A percentile compares a stretch with the other conserved stretches of the same genome.
phyloP scores from a whole-genome alignment of 2,888 invertebrate species.

The Stenodera caucasica region DNA sequence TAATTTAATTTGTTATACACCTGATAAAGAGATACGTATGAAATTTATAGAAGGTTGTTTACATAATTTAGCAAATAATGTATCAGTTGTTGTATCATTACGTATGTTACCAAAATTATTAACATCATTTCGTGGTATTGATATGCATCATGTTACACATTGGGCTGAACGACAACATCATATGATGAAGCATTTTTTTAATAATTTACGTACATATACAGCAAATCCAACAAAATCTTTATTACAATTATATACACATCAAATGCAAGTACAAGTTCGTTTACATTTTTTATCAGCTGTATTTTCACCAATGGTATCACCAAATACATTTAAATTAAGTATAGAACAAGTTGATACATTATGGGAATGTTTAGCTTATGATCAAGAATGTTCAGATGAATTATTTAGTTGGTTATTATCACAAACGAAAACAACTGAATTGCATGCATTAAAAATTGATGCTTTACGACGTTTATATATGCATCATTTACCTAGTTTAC shows the following conservation, averaged over 20 bases:
- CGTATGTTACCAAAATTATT: constrained; percentile 86
- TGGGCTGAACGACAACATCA: constrained; percentile 92
- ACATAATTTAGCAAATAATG: constrained; percentile 84
- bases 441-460: constrained; percentile 87
- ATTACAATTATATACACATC: constrained; percentile 67
- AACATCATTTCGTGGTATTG: constrained; percentile 83
- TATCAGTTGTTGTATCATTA: constrained; percentile 88
- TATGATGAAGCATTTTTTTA: constrained; percentile 92
- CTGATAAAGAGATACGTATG: constrained; percentile 85
- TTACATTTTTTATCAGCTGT: constrained; percentile 90
- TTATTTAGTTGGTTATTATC: constrained; percentile 91
- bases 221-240: constrained; percentile 48
- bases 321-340: constrained; percentile 82
- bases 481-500: constrained; percentile 84
- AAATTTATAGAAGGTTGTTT: constrained; percentile 95
- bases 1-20: constrained; percentile 85
- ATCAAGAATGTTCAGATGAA: constrained; percentile 85
- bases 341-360: constrained; percentile 88
- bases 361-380: constrained; percentile 89
- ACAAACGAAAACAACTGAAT: constrained; percentile 89
- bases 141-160: constrained; percentile 84
- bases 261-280: constrained; percentile 88
- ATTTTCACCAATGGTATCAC: constrained; percentile 87
- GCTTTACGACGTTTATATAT: constrained; percentile 85
- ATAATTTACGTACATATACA: constrained; percentile 78